Conservation (phyloP, 2,888 invertebrate genomes). For the Patella ulyssiponensis region DNA sequence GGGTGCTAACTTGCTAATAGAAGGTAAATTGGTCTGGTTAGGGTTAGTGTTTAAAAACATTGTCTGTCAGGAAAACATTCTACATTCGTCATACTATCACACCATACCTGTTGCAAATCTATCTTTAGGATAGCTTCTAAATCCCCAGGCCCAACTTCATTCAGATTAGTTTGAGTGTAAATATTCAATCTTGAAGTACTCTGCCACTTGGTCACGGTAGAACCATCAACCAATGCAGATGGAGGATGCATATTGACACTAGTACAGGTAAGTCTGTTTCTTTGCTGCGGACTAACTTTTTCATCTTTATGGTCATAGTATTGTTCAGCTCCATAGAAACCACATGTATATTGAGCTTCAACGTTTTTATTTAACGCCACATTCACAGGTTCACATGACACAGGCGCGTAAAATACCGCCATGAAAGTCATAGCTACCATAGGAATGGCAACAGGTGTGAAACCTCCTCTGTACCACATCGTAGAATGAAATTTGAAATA, state of each 20-base stretch:
- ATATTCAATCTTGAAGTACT: slow-evolving; percentile 47
- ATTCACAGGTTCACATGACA: slow-evolving; percentile 39
- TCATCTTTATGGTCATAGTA: slow-evolving; percentile 38
- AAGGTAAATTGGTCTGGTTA: too few relatives aligned
- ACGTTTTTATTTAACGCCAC: slow-evolving; percentile 50
- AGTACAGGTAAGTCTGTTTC: slow-evolving; percentile 20
- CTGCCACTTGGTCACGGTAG: slow-evolving; percentile 52
- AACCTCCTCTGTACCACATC: too few relatives aligned
- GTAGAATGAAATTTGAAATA: too few relatives aligned
- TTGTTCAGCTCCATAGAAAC: slow-evolving; percentile 40
- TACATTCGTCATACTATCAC: neutral
- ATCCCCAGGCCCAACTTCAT: slow-evolving; percentile 11
- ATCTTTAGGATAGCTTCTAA: slow-evolving; percentile 32
- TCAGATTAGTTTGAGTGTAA: slow-evolving; percentile 16
- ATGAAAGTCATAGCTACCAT: too few relatives aligned
- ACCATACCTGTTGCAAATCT: slow-evolving; percentile 48
- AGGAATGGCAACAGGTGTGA: too few relatives aligned
- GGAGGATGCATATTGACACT: slow-evolving; percentile 33
- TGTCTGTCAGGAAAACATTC: too few relatives aligned
- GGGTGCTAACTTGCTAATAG: too few relatives aligned
- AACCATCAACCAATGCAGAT: slow-evolving; percentile 53
- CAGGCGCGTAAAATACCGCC: too few relatives aligned
- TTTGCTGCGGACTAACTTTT: slow-evolving; percentile 1
- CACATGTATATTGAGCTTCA: slow-evolving; percentile 49
- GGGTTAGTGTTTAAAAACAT: too few relatives aligned